Base-by-base conservation (phyloP, 2,888 invertebrate species). In the Yponomeuta malinellus region DNA sequence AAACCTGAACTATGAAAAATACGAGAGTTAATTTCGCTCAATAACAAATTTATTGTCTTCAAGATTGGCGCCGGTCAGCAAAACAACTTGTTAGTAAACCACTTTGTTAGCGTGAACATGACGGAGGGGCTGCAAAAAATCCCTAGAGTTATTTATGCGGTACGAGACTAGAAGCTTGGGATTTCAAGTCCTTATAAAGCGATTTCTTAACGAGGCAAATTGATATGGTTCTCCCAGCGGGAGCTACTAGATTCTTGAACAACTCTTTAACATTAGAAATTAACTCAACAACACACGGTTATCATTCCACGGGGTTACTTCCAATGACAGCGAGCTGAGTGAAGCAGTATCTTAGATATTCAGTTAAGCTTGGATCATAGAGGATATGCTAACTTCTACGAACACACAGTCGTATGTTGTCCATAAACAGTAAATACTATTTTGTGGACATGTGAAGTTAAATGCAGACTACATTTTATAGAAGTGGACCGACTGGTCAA, bases 11-110 rank as follows among this genome's bases (percentile, higher is more conserved):
- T 43, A 43, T 43, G 8, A 43, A 43, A 43, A 43, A 43, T 43
- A 8, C 43, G 43, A 5, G 43, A 29, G 31, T 23, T 33, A 65
- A 65, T 65, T 29, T 65, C 31, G 29, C 65, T 10, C 29, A 31
- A 31, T 33, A 65, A 65, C 15, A 59, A 65, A 65, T 65, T 29
- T 29, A 65, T 29, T 5, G 65, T 29, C 33, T 64, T 31, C 64
- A 8, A 64, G 64, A n/a, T 64, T 65, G 65, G 29, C 29, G 29
- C 65, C 12, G 65, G 10, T 29, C 65, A 33, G 31, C 29, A 65
- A 29, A 65, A 65, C 65, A 65, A 65, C 10, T 10, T 63, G 23
- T n/a, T n/a, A 63, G 63, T 23, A 63, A 63, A 63, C 63, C n/a
- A 23, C n/a, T 65, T 33, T 31, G 10, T 31, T 65, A 65, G 33